phyloP scores from a whole-genome alignment of 2,113 vertebrate genomes.

The Kobus ellipsiprymnus region DNA sequence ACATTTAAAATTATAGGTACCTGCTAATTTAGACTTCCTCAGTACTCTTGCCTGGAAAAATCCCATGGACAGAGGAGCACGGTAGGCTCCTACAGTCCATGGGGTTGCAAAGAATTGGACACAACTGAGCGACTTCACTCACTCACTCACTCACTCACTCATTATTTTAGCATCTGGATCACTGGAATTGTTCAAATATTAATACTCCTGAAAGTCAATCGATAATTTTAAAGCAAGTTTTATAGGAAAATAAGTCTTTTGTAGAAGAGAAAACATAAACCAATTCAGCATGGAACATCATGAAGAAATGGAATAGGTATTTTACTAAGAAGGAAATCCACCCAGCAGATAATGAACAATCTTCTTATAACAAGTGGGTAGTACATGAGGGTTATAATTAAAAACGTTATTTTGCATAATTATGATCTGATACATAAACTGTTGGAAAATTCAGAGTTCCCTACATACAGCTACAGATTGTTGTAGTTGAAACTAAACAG shows the following conservation, averaged over 20 bases:
- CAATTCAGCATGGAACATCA: neutral
- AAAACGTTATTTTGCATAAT: neutral
- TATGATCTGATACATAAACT: neutral
- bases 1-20: neutral
- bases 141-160: neutral
- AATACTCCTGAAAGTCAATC: neutral
- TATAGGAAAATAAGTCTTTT: neutral
- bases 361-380: neutral
- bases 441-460: neutral
- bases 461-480: neutral
- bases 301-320: neutral
- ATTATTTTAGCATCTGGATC: neutral
- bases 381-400: neutral
- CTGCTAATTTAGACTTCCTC: neutral
- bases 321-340: neutral
- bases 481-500: neutral
- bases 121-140: too few species aligned
- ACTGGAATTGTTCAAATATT: neutral
- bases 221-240: neutral
- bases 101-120: too few species aligned
- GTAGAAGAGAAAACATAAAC: neutral
- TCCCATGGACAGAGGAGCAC: too few species aligned
- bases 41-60: too few species aligned
- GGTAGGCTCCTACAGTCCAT: too few species aligned
- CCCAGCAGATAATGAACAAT: neutral